Conservation (phyloP, 2,888 invertebrate genomes). For the Drosophila hamatofila region DNA sequence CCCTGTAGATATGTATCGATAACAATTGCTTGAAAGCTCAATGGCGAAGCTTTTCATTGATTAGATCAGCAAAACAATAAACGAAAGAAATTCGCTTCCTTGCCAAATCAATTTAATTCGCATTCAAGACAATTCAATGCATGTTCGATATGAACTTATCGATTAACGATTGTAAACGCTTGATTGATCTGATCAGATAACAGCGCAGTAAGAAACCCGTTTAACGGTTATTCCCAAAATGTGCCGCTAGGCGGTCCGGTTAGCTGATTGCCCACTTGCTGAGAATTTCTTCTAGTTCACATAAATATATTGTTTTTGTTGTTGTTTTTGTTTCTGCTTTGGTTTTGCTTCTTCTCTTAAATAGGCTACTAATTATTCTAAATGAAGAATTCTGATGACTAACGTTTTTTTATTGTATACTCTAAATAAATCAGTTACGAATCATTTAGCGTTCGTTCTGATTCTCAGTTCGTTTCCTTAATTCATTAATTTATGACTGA, state of each 20-base stretch:
- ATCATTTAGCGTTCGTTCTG: constrained; percentile 34
- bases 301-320: background rate
- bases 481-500: constrained; percentile 73
- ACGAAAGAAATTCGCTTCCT: constrained; percentile 19
- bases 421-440: constrained; percentile 43
- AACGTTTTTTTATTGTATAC: constrained; percentile 22
- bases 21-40: constrained; percentile 21
- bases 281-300: constrained; percentile 11
- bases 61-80: constrained; percentile 30
- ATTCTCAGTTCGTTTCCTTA: constrained; percentile 44
- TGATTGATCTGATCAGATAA: constrained; percentile 18
- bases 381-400: constrained; percentile 23
- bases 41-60: constrained; percentile 20
- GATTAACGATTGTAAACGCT: constrained; percentile 15
- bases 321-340: background rate
- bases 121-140: background rate
- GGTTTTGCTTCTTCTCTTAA: constrained; percentile 11
- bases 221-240: constrained; percentile 28
- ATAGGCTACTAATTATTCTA: constrained; percentile 33
- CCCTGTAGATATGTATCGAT: constrained; percentile 1
- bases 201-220: constrained; percentile 11
- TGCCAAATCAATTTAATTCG: constrained; percentile 17
- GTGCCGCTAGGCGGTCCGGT: constrained; percentile 14
- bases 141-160: constrained; percentile 10
- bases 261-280: constrained; percentile 9